These are phyloP conservation scores for Physeter macrocephalus DNA, from an alignment of 2,113 vertebrate genomes.

Conservation along the genomic window DNA sequence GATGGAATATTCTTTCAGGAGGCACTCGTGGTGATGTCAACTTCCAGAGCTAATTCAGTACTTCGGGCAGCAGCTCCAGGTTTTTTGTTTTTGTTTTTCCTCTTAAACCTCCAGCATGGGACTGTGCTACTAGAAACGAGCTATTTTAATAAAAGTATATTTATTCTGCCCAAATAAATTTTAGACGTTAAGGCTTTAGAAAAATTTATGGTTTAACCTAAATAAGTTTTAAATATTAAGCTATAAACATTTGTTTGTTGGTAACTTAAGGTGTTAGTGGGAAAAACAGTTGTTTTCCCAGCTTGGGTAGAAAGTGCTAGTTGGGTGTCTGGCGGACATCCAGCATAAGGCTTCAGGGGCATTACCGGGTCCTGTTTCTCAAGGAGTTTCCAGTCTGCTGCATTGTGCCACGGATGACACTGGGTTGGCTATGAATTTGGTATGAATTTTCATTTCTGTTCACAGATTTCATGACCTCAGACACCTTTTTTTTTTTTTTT, in stretches of 20 bases:
- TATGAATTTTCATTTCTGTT: not conserved
- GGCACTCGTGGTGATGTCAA: not conserved
- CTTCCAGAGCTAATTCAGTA: slow-evolving; percentile 32
- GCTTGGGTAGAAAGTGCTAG: not conserved
- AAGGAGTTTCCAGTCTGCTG: not conserved
- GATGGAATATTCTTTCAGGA: not conserved
- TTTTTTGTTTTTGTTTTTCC: not conserved
- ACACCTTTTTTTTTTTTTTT: not conserved
- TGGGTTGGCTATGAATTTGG: not conserved
- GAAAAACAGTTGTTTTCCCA: not conserved
- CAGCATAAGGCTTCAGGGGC: not conserved
- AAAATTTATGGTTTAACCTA: not conserved
- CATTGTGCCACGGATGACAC: not conserved
- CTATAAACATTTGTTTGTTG: not conserved
- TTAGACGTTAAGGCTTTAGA: not conserved
- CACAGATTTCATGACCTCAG: not conserved
- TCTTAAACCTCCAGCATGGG: not conserved
- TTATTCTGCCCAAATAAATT: not conserved
- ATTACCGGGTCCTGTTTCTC: not conserved
- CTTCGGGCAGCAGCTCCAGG: slow-evolving; percentile 15
- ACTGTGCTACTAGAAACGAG: not conserved
- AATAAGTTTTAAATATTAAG: not conserved
- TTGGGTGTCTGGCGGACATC: not conserved
- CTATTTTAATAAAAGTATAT: not conserved
- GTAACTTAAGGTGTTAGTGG: not conserved